Conservation (phyloP, 2,888 invertebrate species). For the Standfussiana lucernea region DNA sequence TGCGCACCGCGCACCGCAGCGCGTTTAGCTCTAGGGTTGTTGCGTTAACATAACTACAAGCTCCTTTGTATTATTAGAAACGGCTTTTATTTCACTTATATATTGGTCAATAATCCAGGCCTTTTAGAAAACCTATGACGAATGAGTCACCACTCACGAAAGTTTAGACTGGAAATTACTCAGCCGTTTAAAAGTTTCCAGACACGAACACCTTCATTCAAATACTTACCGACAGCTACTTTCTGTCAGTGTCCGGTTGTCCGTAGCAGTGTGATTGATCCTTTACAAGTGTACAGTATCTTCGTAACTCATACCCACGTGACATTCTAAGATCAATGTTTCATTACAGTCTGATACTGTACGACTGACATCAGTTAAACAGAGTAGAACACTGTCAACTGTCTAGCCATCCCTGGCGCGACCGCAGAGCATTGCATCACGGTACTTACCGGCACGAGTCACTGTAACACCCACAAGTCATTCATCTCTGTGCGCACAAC, state of each 20-base stretch:
- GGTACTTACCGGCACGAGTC: conserved; percentile 32
- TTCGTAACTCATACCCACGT: neutral
- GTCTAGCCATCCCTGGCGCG: conserved; percentile 43
- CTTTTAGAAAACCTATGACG: too few species aligned
- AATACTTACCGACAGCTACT: too few species aligned
- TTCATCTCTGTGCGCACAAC: conserved; percentile 58
- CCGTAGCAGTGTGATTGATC: neutral
- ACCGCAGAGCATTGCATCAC: conserved; percentile 64
- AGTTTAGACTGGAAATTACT: neutral
- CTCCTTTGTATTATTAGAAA: neutral
- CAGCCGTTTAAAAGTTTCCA: neutral
- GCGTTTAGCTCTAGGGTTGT: conserved; percentile 34
- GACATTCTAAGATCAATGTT: neutral
- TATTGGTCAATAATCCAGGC: neutral
- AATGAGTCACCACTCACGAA: too few species aligned
- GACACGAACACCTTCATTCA: neutral
- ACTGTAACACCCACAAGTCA: conserved; percentile 41
- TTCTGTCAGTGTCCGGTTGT: neutral
- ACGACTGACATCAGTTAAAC: neutral
- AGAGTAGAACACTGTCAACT: neutral
- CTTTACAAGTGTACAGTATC: neutral
- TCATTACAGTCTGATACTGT: neutral
- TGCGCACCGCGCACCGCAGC: conserved; percentile 55
- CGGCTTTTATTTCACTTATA: neutral
- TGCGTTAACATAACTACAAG: neutral